These are phyloP conservation scores for Tragopan temminckii DNA, from an alignment of 2,797 vertebrate genomes.

Conservation along the genomic window DNA sequence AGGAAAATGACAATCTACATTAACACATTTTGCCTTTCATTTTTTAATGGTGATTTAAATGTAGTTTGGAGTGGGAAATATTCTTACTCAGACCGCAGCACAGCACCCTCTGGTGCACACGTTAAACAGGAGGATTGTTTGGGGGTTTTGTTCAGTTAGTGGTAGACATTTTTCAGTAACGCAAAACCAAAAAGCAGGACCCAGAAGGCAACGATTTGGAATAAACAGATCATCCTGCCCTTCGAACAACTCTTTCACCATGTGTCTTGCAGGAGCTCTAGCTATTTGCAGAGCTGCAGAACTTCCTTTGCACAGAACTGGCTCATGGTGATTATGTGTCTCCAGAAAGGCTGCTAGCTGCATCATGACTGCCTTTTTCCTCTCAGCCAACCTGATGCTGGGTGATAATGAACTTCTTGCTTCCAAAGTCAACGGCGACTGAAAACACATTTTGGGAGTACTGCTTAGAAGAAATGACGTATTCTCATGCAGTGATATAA, in stretches of 20 bases:
- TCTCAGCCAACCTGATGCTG: not conserved
- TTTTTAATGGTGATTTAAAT: conserved; percentile 53
- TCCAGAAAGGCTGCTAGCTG: not conserved
- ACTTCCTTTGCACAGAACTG: not conserved
- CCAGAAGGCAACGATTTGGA: conserved; percentile 26
- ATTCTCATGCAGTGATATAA: not conserved
- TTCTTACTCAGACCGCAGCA: conserved; percentile 55
- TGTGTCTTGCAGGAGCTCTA: not conserved
- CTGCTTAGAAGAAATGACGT: not conserved
- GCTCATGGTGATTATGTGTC: not conserved
- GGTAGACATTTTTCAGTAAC: conserved; percentile 62
- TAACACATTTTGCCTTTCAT: conserved; percentile 53
- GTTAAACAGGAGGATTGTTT: conserved; percentile 44
- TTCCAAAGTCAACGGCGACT: not conserved
- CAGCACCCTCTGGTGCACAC: conserved; percentile 78
- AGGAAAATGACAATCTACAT: conserved; percentile 61
- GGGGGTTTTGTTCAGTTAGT: conserved; percentile 49
- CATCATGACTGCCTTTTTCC: not conserved
- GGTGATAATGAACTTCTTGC: not conserved
- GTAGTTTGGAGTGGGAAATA: conserved; percentile 42
- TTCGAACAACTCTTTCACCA: not conserved
- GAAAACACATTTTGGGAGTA: not conserved
- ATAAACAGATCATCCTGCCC: conserved; percentile 32
- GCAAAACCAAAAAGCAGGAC: conserved; percentile 25
- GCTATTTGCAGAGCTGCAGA: not conserved